Evolutionary conservation across 2,888 invertebrate species (phyloP), one percentile per base, ranked within the genome.

Genomic region (Agelastica alni): DNA sequence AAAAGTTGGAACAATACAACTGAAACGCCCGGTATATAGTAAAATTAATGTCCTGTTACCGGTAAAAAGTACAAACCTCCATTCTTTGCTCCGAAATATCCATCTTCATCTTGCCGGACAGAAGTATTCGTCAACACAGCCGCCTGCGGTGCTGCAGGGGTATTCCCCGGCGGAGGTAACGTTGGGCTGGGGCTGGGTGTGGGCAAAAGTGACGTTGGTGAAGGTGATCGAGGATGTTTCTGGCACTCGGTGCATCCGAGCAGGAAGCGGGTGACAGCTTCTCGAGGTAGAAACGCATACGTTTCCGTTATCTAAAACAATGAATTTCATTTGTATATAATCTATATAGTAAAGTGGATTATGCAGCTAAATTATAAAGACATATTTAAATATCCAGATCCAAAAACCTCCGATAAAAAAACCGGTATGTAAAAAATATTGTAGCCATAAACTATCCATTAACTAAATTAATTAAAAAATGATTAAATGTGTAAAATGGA

Each of bases 181-280:
- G 73, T 75, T 55, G 74, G 76, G 60, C 75, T 76, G 45, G 75
- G 74, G 63, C 70, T 67, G 61, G 72, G 71, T 69, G 76, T 74
- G 67, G 70, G 78, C 69, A 69, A 77, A 56, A 75, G 65, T 0
- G 83, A 76, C 1, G 82, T 80, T 1, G 82, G 85, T 53, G 85
- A 86, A 45, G 79, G 80, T 62, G 86, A 87, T 74, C 85, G 83
- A 68, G 87, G 87, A 70, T 87, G 85, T 72, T 90, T 86, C 73
- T 92, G 91, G 78, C 96, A 96, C 78, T 95, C 94, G 34, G 91
- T 88, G 77, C 96, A 96, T 69, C 94, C 93, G 77, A 96, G 87
- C 55, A 96, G 86, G 80, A 96, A 96, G 69, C 93, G 88, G 55
- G 96, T 96, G 74, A 96, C 96, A 43, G 96, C 96, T 79, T 96